phyloP scores from a whole-genome alignment of 30 jellyfish, hydroid and myxozoan genomes.

The Hydra vulgaris region DNA sequence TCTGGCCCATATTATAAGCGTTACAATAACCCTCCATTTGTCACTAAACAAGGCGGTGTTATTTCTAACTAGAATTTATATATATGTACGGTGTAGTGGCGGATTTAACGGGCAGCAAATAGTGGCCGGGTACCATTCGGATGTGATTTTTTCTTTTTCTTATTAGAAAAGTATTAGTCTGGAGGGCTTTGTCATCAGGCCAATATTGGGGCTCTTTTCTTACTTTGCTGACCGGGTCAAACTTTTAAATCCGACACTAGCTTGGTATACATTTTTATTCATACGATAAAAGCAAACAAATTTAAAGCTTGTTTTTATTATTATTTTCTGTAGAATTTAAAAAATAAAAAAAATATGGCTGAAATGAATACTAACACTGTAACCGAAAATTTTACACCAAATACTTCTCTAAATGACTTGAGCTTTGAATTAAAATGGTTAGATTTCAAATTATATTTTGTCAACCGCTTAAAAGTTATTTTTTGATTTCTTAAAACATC shows the following conservation, averaged over 20 bases:
- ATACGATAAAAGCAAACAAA: neutral
- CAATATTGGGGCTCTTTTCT: neutral
- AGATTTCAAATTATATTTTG: too few relatives aligned
- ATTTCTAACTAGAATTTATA: neutral
- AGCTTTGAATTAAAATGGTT: neutral
- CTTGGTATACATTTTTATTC: neutral
- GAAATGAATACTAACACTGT: neutral
- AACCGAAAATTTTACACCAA: neutral
- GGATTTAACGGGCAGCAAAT: too few relatives aligned
- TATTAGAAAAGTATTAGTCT: neutral
- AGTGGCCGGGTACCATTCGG: neutral
- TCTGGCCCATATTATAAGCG: neutral
- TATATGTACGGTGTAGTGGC: neutral
- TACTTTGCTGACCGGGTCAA: neutral
- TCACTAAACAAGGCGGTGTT: neutral
- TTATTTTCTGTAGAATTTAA: neutral
- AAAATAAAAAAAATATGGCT: neutral
- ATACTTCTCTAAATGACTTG: too few relatives aligned
- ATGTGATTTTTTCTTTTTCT: neutral
- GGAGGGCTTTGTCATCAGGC: neutral
- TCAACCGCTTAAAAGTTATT: neutral
- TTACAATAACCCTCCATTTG: neutral
- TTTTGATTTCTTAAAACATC: neutral
- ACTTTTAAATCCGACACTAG: neutral
- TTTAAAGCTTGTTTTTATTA: too few relatives aligned